phyloP scores from a whole-genome alignment of 2,888 invertebrate genomes.

The Plagodis dolabraria region DNA sequence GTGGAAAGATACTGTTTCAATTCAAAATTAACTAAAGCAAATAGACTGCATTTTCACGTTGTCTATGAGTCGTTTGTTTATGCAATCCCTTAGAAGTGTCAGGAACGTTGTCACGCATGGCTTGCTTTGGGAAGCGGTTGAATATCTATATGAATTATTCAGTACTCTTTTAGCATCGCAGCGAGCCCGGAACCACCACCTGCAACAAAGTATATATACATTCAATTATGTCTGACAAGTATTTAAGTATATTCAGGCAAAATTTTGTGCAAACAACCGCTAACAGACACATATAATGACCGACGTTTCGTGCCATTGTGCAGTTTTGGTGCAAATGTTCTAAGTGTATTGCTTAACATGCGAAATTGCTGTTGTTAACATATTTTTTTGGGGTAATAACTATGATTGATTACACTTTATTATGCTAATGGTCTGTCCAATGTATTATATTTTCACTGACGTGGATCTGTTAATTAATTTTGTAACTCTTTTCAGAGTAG shows the following conservation, averaged over 20 bases:
- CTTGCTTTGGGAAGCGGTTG: conserved; percentile 62
- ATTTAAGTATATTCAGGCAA: conserved; percentile 55
- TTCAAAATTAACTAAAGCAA: neutral
- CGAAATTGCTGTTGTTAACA: conserved; percentile 13
- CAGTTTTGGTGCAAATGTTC: conserved; percentile 9
- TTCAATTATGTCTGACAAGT: conserved; percentile 65
- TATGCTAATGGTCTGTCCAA: no score
- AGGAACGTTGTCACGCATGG: conserved; percentile 54
- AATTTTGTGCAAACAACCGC: conserved; percentile 51
- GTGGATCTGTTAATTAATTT: no score
- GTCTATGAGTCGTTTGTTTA: conserved; percentile 5
- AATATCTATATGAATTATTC: conserved; percentile 81
- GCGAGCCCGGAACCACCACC: conserved; percentile 59
- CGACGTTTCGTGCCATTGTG: conserved; percentile 23
- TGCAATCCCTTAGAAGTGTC: conserved; percentile 32
- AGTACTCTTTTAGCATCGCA: conserved; percentile 72
- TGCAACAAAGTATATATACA: conserved; percentile 77
- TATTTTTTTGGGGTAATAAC: conserved; percentile 4
- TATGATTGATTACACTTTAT: no score
- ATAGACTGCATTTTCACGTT: neutral
- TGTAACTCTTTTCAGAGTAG: no score
- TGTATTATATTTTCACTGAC: no score
- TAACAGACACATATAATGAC: conserved; percentile 45
- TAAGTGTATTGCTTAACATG: conserved; percentile 7
- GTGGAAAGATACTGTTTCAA: neutral